phyloP scores from a whole-genome alignment of 2,888 invertebrate genomes.

The Drosophila melanosoma region DNA sequence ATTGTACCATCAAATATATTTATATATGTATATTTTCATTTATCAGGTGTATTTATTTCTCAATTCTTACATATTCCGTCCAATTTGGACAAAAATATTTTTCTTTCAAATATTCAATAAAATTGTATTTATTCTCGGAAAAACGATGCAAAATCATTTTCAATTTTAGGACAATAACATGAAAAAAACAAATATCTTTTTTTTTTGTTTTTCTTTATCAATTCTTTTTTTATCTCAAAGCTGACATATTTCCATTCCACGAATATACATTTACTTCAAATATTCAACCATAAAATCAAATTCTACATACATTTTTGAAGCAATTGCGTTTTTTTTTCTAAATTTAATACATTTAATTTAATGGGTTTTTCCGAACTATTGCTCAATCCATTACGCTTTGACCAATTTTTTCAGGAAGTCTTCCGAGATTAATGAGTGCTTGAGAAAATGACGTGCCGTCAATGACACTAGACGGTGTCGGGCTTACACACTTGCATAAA shows the following conservation, averaged over 20 bases:
- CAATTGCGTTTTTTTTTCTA: neutral
- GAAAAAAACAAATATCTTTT: neutral
- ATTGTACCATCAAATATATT: neutral
- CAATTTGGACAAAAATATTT: neutral
- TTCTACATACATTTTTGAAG: neutral
- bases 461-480: conserved; percentile 67
- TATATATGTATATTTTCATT: neutral
- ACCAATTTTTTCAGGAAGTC: conserved; percentile 48
- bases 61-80: neutral
- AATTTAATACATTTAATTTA: neutral
- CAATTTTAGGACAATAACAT: no score
- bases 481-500: conserved; percentile 16
- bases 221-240: neutral
- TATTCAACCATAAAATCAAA: neutral
- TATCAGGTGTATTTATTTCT: neutral
- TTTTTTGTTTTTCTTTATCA: neutral
- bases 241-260: neutral
- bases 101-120: neutral
- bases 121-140: neutral
- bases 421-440: conserved; percentile 73
- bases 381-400: conserved; percentile 33
- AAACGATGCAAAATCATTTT: neutral
- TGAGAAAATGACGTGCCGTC: conserved; percentile 73
- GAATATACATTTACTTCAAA: neutral
- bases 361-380: neutral